Conservation (phyloP, 1,140 invertebrate species). For the Anthonomus grandis region DNA sequence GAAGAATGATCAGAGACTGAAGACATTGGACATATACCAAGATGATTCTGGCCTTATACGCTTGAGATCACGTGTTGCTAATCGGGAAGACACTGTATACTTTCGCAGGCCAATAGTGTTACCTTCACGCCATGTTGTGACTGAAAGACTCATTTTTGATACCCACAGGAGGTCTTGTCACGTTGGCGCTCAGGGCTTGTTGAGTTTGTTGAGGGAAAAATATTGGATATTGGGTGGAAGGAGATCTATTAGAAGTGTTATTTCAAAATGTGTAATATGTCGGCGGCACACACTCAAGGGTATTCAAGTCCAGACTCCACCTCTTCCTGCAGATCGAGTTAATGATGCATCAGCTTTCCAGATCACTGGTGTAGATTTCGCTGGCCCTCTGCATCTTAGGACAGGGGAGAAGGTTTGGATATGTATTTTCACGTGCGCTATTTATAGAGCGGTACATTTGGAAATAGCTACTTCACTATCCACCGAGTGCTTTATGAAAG, state of each 20-base stretch:
- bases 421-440: slow-evolving; percentile 38
- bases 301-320: slow-evolving; percentile 24
- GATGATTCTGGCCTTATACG: slow-evolving; percentile 32
- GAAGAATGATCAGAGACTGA: not conserved
- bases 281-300: slow-evolving; percentile 31
- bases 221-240: slow-evolving; percentile 39
- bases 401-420: slow-evolving; percentile 38
- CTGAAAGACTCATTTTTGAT: slow-evolving; percentile 4
- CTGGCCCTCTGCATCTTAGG: slow-evolving; percentile 33
- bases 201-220: slow-evolving; percentile 28
- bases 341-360: slow-evolving; percentile 32
- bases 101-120: slow-evolving; percentile 38
- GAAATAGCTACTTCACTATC: slow-evolving; percentile 41
- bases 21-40: slow-evolving; percentile 14
- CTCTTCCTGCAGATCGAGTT: slow-evolving; percentile 39
- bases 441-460: slow-evolving; percentile 42
- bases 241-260: slow-evolving; percentile 31
- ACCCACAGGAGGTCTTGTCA: slow-evolving; percentile 8
- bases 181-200: slow-evolving; percentile 17
- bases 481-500: slow-evolving; percentile 38
- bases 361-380: slow-evolving; percentile 27
- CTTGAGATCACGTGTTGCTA: slow-evolving; percentile 35
- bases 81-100: slow-evolving; percentile 23
- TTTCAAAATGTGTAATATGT: slow-evolving; percentile 39
- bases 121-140: slow-evolving; percentile 27